These are phyloP conservation scores for Lepidocyrtinus sp. DNA, from an alignment of 2,888 invertebrate genomes.

Conservation along the genomic window DNA sequence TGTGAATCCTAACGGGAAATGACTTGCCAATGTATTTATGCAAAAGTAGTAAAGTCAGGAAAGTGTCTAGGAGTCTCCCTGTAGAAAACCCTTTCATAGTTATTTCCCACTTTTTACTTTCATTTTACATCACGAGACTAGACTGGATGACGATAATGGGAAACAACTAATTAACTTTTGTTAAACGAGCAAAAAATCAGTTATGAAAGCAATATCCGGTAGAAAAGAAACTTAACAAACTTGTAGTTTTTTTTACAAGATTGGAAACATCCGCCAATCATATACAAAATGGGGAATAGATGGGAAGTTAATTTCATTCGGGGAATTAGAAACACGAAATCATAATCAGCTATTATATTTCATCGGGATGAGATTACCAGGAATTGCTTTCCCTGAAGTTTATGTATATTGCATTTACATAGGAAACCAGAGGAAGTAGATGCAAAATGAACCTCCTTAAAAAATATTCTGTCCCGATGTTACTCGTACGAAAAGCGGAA, in stretches of 20 bases:
- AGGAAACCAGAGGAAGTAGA: not conserved
- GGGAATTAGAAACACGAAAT: not conserved
- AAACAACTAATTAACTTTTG: slow-evolving; percentile 60
- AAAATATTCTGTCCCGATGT: not conserved
- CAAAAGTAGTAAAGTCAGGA: not conserved
- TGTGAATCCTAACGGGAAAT: not conserved
- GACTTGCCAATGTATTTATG: too few relatives aligned
- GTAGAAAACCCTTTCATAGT: not conserved
- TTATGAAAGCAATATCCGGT: slow-evolving; percentile 59
- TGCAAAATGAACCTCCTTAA: too few relatives aligned
- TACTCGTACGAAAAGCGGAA: not conserved
- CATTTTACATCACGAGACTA: slow-evolving; percentile 10
- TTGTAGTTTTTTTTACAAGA: too few relatives aligned
- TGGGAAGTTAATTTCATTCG: not conserved
- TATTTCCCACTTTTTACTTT: not conserved
- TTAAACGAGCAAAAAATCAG: slow-evolving; percentile 44
- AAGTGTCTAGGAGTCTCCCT: slow-evolving; percentile 5
- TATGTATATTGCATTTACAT: not conserved
- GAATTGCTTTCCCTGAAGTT: not conserved
- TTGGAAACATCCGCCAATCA: slow-evolving; percentile 8
- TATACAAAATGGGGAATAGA: not conserved
- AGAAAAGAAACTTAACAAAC: too few relatives aligned
- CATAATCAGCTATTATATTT: slow-evolving; percentile 7
- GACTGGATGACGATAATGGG: slow-evolving; percentile 11
- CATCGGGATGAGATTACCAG: slow-evolving; percentile 10